Evolutionary conservation across 2,797 vertebrate species (phyloP), one percentile per base, ranked within the genome.

Genomic region (Danio kyathit): DNA sequence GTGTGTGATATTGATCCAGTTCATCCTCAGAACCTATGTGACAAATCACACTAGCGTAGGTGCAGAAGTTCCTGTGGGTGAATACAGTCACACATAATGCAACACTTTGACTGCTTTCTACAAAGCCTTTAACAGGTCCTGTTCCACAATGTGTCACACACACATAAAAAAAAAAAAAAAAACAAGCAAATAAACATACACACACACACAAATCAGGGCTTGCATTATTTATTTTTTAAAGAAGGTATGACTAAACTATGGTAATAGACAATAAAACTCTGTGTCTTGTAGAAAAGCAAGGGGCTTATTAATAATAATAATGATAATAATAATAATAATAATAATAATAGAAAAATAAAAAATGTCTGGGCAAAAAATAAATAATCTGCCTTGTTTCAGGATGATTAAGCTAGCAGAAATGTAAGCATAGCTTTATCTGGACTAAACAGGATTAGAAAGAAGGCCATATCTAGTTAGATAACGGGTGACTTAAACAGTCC

Each of bases 171-270:
- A 52, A 16, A 1, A 52, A 0, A 51, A 61, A 38, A 38, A 61
- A 4, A 61, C 44, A 7, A 29, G 14, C 13, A 9, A 9, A 54
- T 7, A n/a, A n/a, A 29, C 29, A 29, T 29, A 1, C 3, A 29
- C 29, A 29, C 29, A 71, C 85, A 88, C 84, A 88, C 88, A 92
- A 90, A 90, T 90, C 88, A 85, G 83, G 88, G 87, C 80, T 80
- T 80, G 78, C 86, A 85, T 91, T 89, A 89, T 90, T 90, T 86
- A 87, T 79, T 81, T 88, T 90, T 89, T 89, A 90, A 88, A 83
- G 85, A 64, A 69, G 66, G 87, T 89, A 43, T 86, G 82, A 75
- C 85, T 75, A 88, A 88, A 91, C 91, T 83, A 89, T 69, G 61
- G 60, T 69, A 17, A 60, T 76, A 80, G 74, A 56, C 76, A 87